A percentile compares a stretch with the other conserved stretches of the same genome.
These are phyloP conservation scores for Platysternon megacephalum DNA, from an alignment of 2,113 vertebrate species.

Conservation along the genomic window DNA sequence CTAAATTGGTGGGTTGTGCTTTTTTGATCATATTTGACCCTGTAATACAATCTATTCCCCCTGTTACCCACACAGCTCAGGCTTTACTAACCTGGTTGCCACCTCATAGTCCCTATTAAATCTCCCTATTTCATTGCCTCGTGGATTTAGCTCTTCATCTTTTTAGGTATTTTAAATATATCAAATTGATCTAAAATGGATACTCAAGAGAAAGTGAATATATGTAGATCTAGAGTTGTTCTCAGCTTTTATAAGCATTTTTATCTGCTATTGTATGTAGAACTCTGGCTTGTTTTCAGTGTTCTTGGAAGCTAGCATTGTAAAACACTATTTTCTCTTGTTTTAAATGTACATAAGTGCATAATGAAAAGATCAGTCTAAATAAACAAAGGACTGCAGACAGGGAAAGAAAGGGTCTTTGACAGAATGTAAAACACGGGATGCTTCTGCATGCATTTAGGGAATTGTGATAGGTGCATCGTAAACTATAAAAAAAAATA, in stretches of 20 bases:
- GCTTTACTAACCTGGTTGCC: background rate
- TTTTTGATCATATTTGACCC: background rate
- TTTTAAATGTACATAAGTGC: background rate
- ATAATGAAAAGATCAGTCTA: background rate
- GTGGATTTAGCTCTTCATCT: background rate
- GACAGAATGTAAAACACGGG: background rate
- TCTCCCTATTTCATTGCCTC: background rate
- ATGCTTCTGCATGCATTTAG: background rate
- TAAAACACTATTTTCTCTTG: background rate
- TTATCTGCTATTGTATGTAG: background rate
- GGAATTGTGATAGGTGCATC: background rate
- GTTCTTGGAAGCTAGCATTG: background rate
- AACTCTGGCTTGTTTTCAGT: background rate
- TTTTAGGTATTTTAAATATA: background rate
- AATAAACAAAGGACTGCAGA: background rate
- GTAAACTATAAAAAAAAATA: background rate
- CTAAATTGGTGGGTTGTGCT: background rate
- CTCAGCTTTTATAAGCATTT: background rate
- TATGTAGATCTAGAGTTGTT: accelerated
- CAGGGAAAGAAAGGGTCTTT: background rate
- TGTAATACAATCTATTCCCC: background rate
- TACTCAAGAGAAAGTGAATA: background rate
- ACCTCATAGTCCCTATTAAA: background rate
- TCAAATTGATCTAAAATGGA: background rate
- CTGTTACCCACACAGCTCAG: background rate